Percentiles rank a stretch among this genome's conserved stretches.
These are phyloP conservation scores for Lochmaea crataegi DNA, from an alignment of 2,888 invertebrate genomes.

Conservation along the genomic window DNA sequence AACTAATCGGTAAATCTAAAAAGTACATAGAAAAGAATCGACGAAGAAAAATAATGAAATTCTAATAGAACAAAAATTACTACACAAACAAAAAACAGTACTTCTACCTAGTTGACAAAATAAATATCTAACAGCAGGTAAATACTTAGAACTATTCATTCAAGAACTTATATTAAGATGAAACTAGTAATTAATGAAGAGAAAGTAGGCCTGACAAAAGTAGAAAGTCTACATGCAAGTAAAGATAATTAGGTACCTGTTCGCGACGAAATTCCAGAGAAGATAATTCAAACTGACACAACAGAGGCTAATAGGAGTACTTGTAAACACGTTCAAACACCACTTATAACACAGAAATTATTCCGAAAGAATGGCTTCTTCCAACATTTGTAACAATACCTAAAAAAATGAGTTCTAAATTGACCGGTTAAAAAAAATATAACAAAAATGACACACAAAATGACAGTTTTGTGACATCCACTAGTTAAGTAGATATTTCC, in stretches of 20 bases:
- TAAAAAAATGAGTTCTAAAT: conserved; percentile 1
- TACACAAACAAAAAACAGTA: background rate
- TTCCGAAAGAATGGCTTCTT: conserved; percentile 6
- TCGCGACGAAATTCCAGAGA: conserved; percentile 1
- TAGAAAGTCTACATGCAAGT: conserved; percentile 2
- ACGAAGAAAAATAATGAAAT: background rate
- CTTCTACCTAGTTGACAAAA: background rate
- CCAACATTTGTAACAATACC: conserved; percentile 8
- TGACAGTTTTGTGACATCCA: background rate
- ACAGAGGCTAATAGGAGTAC: conserved; percentile 6
- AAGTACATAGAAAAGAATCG: background rate
- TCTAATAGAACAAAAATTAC: background rate
- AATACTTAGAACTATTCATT: background rate
- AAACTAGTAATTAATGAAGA: background rate
- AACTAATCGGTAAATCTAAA: background rate
- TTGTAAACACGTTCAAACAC: conserved; percentile 5
- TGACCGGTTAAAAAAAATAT: background rate
- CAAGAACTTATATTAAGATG: background rate
- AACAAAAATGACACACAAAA: no score
- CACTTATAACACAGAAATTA: conserved; percentile 10
- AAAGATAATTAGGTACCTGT: background rate
- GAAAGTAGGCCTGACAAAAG: conserved; percentile 1
- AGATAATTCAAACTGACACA: conserved; percentile 2
- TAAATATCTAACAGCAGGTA: background rate
- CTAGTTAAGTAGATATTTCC: no score